Evolutionary conservation across 2,797 vertebrate genomes (phyloP).

Genomic region (Acanthopagrus latus): DNA sequence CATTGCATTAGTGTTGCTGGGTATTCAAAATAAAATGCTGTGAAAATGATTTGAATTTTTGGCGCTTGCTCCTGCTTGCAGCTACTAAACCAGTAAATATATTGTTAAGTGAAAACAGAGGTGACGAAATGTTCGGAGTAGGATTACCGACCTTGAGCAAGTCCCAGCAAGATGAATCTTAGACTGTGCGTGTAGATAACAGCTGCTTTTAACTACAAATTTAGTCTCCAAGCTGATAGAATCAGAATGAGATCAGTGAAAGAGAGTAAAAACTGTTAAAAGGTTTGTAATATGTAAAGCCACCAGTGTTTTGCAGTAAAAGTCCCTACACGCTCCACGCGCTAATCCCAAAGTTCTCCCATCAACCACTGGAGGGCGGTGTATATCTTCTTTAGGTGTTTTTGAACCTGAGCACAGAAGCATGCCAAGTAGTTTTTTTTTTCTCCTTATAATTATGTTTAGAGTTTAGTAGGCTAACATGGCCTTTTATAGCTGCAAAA

Average conservation of each 20-base stretch:
- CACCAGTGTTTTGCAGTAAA: background rate
- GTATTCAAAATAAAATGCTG: background rate
- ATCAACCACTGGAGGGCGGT: conserved; percentile 55
- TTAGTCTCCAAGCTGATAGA: background rate
- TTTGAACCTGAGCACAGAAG: background rate
- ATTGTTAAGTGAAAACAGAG: background rate
- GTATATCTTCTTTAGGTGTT: background rate
- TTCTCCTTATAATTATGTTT: conserved; percentile 19
- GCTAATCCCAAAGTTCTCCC: background rate
- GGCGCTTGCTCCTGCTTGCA: conserved; percentile 6
- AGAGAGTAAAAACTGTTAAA: background rate
- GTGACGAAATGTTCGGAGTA: conserved; percentile 16
- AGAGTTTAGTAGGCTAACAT: conserved; percentile 29
- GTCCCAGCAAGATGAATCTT: conserved; percentile 14
- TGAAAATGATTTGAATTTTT: background rate
- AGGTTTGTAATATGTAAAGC: background rate
- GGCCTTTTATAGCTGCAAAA: conserved; percentile 27
- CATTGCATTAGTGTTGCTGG: background rate
- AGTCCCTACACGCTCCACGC: too few species aligned
- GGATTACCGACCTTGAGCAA: background rate
- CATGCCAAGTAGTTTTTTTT: conserved; percentile 4
- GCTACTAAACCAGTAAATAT: background rate
- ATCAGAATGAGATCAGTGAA: background rate
- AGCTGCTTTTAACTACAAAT: background rate
- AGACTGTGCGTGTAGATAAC: background rate